Percentiles rank a stretch among this genome's conserved stretches.
These are phyloP conservation scores for Ostrea edulis DNA, from an alignment of 1,140 invertebrate genomes.

Conservation along the genomic window DNA sequence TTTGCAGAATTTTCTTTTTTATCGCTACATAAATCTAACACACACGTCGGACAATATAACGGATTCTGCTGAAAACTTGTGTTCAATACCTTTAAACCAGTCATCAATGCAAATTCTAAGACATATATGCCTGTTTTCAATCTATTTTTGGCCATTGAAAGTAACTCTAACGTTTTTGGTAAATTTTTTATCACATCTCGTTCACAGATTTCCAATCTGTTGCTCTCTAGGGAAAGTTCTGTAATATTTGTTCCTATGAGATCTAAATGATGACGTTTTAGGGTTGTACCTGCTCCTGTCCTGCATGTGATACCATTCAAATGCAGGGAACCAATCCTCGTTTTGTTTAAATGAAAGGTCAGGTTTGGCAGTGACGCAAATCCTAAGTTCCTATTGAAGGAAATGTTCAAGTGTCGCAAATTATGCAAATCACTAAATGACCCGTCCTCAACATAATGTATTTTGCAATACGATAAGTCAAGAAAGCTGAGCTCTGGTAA, in stretches of 20 bases:
- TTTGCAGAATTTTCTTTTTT: background rate
- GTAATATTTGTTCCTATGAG: background rate
- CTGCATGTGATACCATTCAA: background rate
- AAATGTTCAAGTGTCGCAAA: background rate
- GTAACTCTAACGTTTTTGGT: background rate
- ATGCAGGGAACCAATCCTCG: background rate
- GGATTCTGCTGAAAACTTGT: background rate
- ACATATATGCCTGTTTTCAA: background rate
- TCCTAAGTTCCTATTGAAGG: too few relatives aligned
- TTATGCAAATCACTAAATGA: background rate
- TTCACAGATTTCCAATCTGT: background rate
- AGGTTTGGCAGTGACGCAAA: background rate
- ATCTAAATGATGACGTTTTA: background rate
- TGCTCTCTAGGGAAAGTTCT: background rate
- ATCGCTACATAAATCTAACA: background rate
- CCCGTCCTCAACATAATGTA: background rate
- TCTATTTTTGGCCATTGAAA: background rate
- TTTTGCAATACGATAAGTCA: background rate
- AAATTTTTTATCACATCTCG: background rate
- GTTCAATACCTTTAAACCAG: background rate
- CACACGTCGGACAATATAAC: background rate
- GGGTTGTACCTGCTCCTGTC: background rate
- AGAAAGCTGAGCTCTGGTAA: background rate
- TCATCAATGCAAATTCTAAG: background rate
- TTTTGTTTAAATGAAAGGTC: conserved; percentile 1